Evolutionary conservation across 37 sponge, comb jelly and placozoan species (phyloP), one percentile per base, ranked within the genome.

Genomic region (Mnemiopsis leidyi): DNA sequence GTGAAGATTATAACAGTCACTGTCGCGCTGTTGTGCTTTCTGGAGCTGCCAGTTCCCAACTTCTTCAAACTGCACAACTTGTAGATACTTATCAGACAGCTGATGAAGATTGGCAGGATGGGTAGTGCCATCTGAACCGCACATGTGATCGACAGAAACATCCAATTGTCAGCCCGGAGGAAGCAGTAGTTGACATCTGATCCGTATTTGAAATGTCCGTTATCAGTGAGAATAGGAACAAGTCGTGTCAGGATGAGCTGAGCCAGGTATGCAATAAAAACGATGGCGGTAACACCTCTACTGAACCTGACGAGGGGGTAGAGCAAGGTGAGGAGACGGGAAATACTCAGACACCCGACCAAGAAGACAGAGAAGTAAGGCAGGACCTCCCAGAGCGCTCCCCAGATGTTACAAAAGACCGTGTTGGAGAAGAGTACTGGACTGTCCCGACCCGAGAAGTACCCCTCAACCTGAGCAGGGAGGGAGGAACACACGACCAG

Each of bases 361-460:
- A 71, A 25, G 75, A 71, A 29, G 75, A 71, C 75, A 28, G 3
- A 23, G 30, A 71, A 71, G 75, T 71, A 71, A 28, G 75, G 75
- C 3, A 71, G 30, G 20, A 71, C 75, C 75, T 71, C 75, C 75
- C 75, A 71, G 75, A 71, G 75, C 3, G 75, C 75, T 23, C 75
- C 75, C 75, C 75, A 71, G n/a, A 71, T 18, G 75, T n/a, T 28
- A 18, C 75, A 71, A 25, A 71, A 71, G 21, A 71, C 30, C 3
- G 7, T 5, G n/a, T 71, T 29, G 3, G 30, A 71, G 30, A 71
- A 71, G 75, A 71, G 75, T 13, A 29, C 30, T 7, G 75, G 30
- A 18, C 20, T 28, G 3, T 28, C 30, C 5, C 75, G 30, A 7
- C 75, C 30, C 3, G 75, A 71, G 30, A 71, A 71, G 75, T 71